phyloP scores from a whole-genome alignment of 2,797 vertebrate species.

The Mallotus villosus region DNA sequence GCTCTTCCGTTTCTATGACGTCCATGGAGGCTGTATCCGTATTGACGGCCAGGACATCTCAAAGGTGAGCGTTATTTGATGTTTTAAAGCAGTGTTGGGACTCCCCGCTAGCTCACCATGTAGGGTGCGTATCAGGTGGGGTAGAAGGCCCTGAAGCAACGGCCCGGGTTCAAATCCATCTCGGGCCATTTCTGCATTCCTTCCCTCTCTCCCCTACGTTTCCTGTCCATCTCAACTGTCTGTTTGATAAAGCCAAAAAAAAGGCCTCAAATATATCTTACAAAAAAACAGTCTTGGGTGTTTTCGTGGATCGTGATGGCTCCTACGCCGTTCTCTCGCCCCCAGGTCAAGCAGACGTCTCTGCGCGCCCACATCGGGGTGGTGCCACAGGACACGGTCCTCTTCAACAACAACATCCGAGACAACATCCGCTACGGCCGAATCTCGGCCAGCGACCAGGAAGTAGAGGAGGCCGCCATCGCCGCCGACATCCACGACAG shows the following conservation, averaged over 20 bases:
- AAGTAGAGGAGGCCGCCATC: constrained; percentile 88
- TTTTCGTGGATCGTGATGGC: too few species aligned
- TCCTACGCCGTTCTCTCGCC: too few species aligned
- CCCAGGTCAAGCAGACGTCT: constrained; percentile 82
- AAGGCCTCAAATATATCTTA: too few species aligned
- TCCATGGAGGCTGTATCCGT: constrained; percentile 85
- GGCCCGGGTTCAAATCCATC: too few species aligned
- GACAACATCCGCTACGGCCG: constrained; percentile 94
- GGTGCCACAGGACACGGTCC: constrained; percentile 95
- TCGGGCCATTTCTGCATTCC: too few species aligned
- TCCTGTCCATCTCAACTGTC: too few species aligned
- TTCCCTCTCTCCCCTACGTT: too few species aligned
- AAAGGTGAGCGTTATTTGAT: constrained; percentile 68
- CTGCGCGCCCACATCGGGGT: constrained; percentile 91
- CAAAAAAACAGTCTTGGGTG: too few species aligned
- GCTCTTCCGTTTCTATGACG: constrained; percentile 92
- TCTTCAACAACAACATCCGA: constrained; percentile 91
- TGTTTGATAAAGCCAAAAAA: too few species aligned
- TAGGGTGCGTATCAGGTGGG: too few species aligned
- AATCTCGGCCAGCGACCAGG: constrained; percentile 78
- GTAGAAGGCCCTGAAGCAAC: too few species aligned
- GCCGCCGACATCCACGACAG: constrained; percentile 92
- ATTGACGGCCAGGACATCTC: constrained; percentile 94
- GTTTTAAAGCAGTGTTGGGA: not conserved
- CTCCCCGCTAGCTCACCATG: not conserved